Evolutionary conservation across 2,888 invertebrate species (phyloP).

Genomic region (Trichogramma evanescens): DNA sequence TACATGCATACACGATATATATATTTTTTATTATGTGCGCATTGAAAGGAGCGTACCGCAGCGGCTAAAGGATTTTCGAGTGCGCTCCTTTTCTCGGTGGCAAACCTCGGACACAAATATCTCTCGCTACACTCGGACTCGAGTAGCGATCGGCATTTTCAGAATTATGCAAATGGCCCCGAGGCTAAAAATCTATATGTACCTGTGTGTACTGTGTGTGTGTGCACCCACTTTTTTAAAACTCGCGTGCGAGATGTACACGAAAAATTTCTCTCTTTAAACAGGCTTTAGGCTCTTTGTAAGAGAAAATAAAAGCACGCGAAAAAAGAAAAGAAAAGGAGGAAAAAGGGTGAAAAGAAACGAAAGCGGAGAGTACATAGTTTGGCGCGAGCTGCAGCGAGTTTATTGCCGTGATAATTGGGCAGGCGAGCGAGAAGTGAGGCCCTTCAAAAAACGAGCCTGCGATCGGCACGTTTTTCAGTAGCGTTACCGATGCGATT

Average conservation of each 20-base stretch:
- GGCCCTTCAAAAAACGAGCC: slow-evolving; percentile 14
- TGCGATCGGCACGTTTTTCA: neutral
- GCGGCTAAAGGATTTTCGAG: too few relatives aligned
- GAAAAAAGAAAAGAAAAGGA: neutral
- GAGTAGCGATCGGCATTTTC: neutral
- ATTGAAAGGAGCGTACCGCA: too few relatives aligned
- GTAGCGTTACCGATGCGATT: slow-evolving; percentile 39
- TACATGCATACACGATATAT: too few relatives aligned
- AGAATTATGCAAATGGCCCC: slow-evolving; percentile 18
- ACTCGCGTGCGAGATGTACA: neutral
- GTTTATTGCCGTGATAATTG: slow-evolving; percentile 26
- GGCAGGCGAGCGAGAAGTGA: slow-evolving; percentile 18
- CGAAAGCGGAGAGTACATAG: neutral
- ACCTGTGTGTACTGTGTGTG: slow-evolving; percentile 10
- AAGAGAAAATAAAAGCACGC: too few relatives aligned
- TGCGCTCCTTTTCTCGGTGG: too few relatives aligned
- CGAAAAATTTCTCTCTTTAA: slow-evolving; percentile 13
- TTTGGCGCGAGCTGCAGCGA: neutral
- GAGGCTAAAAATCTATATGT: neutral
- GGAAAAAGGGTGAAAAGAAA: neutral
- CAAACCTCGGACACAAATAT: neutral
- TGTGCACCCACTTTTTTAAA: neutral
- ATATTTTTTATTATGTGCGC: too few relatives aligned
- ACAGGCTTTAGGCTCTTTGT: neutral
- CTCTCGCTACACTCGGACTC: neutral